These are phyloP conservation scores for Tenthredo livida DNA, from an alignment of 2,888 invertebrate genomes.

Conservation along the genomic window DNA sequence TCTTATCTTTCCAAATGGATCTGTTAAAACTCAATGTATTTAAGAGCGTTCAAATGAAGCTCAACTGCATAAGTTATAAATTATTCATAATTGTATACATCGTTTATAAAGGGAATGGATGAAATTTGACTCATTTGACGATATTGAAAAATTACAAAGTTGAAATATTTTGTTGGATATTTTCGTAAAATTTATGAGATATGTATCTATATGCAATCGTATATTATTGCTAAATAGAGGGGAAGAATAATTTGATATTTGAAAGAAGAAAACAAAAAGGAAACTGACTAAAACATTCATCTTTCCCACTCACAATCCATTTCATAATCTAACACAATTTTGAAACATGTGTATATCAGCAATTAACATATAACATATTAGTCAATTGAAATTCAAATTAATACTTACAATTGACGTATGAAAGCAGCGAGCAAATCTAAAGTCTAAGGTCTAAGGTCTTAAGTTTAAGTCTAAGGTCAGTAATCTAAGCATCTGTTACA, in stretches of 20 bases:
- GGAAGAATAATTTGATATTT: neutral
- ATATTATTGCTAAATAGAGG: constrained; percentile 4
- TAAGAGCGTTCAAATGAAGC: neutral
- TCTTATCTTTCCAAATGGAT: constrained; percentile 1
- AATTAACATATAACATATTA: constrained; percentile 15
- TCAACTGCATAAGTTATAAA: neutral
- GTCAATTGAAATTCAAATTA: constrained; percentile 7
- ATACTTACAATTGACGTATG: constrained; percentile 20
- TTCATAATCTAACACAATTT: neutral
- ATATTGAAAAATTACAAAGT: neutral
- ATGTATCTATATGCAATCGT: neutral
- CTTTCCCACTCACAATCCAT: neutral
- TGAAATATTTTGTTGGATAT: constrained; percentile 27
- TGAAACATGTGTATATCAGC: constrained; percentile 7
- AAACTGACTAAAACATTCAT: neutral
- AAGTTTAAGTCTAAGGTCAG: constrained; percentile 11
- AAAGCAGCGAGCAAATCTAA: neutral
- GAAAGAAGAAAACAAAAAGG: neutral
- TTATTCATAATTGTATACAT: constrained; percentile 1
- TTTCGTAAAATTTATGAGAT: neutral
- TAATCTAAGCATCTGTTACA: constrained; percentile 7
- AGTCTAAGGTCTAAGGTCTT: neutral
- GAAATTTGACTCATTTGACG: neutral
- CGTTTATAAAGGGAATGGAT: neutral
- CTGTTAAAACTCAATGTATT: neutral